Base-by-base conservation (phyloP, 37 sponge, comb jelly and placozoan species). In the Eunapius fragilis region DNA sequence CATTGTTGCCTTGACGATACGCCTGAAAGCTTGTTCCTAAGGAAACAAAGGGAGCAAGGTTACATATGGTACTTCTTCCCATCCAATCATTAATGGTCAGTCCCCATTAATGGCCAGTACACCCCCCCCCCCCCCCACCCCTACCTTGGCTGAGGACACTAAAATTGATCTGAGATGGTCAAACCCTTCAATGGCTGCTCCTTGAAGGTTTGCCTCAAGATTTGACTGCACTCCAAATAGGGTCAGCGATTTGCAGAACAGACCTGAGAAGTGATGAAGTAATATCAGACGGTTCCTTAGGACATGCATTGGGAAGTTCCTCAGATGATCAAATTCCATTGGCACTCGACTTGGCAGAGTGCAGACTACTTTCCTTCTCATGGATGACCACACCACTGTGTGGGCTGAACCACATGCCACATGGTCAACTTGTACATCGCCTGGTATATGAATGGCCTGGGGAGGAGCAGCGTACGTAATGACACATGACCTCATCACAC, bases 401-500 rank as follows among this genome's bases (percentile, higher is more conserved):
- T 98, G 98, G 37, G 98, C 98, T 19, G 96, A 95, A 24, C 98
- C 98, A 86, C 96, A 98, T 5, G 96, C 86, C 79, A 95, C 96
- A 69, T 93, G 94, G 80, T 95, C 95, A 4, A 98, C 87, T 67
- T 70, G 85, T 25, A 85, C 75, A 69, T 85, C 86, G 69, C 88
- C 80, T 31, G 96, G 94, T 47, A 90, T 74, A 30, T 19, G 47
- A 33, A 93, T 68, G 37, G 76, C 72, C 90, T 89, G 36, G 24
- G 67, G 27, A 72, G 19, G 31, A 48, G 58, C 58, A 58, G 14
- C 58, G 14, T 58, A 19, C 14, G 17, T 58, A 17, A 17, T 17
- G 14, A 41, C 6, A 3, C 41, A 41, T 41, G 41, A 41, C 41
- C 41, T 41, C 41, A 41, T 41, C 41, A 41, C 41, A 41, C 41